Evolutionary conservation across 2,888 invertebrate genomes (phyloP).

Genomic region (Conomelus anceps): DNA sequence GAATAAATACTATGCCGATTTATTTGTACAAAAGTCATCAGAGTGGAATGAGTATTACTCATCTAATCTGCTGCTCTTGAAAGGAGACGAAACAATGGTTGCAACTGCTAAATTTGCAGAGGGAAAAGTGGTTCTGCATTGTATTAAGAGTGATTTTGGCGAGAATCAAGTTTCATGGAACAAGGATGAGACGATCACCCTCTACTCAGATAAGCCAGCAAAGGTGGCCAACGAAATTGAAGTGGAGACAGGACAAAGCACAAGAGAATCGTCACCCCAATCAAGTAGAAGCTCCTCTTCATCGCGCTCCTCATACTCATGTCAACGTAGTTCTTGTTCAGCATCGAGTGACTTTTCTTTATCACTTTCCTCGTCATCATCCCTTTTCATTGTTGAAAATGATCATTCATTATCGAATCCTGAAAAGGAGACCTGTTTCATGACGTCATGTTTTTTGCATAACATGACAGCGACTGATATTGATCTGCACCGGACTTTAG

Average conservation of each 20-base stretch:
- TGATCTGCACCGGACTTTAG: background rate
- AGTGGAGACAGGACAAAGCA: background rate
- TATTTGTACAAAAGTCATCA: background rate
- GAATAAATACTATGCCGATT: background rate
- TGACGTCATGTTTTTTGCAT: background rate
- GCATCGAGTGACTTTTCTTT: background rate
- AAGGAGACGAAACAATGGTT: background rate
- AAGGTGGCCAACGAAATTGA: background rate
- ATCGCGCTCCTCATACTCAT: background rate
- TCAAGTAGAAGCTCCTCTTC: background rate
- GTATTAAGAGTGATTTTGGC: background rate
- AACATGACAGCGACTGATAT: background rate
- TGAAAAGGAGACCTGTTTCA: background rate
- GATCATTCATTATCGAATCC: too few relatives aligned
- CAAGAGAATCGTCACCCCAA: background rate
- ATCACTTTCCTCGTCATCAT: background rate
- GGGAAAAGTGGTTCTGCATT: background rate
- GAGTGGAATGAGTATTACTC: background rate
- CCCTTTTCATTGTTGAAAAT: too few relatives aligned
- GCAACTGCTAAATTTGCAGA: background rate
- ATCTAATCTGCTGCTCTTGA: background rate
- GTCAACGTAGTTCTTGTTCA: background rate
- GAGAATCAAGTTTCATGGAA: background rate
- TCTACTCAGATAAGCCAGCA: background rate
- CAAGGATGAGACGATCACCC: background rate